Conservation (phyloP, 2,113 vertebrate species). For the Lepisosteus oculatus region DNA sequence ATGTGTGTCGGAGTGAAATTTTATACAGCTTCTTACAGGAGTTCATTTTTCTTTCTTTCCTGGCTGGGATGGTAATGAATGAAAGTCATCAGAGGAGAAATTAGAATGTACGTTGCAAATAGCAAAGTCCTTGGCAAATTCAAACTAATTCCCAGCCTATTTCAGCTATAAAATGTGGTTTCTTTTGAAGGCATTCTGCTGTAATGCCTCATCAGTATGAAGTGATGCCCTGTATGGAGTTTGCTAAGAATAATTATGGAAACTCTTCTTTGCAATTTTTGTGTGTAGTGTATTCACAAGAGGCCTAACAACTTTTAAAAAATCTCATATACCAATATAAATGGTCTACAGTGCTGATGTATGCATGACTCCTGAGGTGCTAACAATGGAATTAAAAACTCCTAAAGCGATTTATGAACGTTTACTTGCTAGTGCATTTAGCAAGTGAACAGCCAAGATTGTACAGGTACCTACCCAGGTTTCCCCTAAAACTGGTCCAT, state of each 20-base stretch:
- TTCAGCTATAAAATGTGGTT: not conserved
- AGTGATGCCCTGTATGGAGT: not conserved
- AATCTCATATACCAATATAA: no score
- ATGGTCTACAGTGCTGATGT: not conserved
- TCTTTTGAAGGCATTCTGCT: not conserved
- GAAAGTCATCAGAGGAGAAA: conserved; percentile 52
- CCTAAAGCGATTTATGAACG: not conserved
- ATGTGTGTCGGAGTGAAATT: conserved; percentile 68
- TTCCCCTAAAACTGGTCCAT: no score
- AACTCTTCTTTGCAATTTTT: not conserved
- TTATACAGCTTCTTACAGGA: conserved; percentile 67
- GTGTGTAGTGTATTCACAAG: not conserved
- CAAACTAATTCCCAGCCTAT: conserved; percentile 11
- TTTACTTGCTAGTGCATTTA: not conserved
- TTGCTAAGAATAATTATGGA: not conserved
- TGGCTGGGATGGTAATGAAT: conserved; percentile 40
- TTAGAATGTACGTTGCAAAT: conserved; percentile 30
- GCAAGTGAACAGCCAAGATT: not conserved
- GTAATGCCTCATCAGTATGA: not conserved
- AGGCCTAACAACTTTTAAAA: not conserved
- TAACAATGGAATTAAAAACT: not conserved
- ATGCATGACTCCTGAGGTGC: not conserved
- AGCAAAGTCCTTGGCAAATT: conserved; percentile 26
- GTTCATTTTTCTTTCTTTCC: conserved; percentile 61
- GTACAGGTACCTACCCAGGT: no score